A percentile compares a stretch with the other conserved stretches of the same genome.
These are phyloP conservation scores for Galbula dea DNA, from an alignment of 2,113 vertebrate genomes.

Conservation along the genomic window DNA sequence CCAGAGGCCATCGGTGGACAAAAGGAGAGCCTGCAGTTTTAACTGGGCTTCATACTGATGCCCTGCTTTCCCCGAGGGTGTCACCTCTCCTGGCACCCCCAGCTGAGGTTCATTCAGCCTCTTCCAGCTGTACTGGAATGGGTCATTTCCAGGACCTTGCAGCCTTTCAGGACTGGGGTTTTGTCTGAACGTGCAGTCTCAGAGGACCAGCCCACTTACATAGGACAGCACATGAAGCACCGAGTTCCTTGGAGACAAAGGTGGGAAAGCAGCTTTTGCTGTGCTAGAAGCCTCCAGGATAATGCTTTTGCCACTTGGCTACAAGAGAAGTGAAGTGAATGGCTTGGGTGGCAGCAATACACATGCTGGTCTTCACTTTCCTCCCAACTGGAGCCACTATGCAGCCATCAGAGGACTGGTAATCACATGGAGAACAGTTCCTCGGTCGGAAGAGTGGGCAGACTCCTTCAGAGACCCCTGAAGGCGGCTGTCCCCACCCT, in stretches of 20 bases:
- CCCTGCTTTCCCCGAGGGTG: rapidly evolving
- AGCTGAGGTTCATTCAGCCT: background rate
- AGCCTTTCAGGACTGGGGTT: background rate
- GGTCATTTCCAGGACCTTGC: rapidly evolving
- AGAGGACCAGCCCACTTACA: background rate
- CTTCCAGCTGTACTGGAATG: rapidly evolving
- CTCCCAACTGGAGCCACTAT: background rate
- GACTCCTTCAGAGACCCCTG: background rate
- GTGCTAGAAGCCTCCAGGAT: background rate
- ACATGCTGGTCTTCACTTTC: background rate
- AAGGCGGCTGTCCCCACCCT: background rate
- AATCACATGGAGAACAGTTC: background rate
- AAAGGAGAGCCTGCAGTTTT: background rate
- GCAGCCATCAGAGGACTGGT: rapidly evolving
- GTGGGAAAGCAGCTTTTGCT: background rate
- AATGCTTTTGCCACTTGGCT: background rate
- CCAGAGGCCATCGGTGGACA: rapidly evolving
- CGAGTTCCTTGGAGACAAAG: background rate
- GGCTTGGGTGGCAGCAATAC: background rate
- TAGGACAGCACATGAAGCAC: background rate
- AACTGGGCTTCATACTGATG: background rate
- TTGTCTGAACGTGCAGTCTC: rapidly evolving
- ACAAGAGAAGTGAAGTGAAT: background rate
- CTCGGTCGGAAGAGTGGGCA: rapidly evolving
- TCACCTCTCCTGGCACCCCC: background rate